Evolutionary conservation across 2,888 invertebrate genomes (phyloP), one percentile per base, ranked within the genome.

Genomic region (Notocelia uddmanniana): DNA sequence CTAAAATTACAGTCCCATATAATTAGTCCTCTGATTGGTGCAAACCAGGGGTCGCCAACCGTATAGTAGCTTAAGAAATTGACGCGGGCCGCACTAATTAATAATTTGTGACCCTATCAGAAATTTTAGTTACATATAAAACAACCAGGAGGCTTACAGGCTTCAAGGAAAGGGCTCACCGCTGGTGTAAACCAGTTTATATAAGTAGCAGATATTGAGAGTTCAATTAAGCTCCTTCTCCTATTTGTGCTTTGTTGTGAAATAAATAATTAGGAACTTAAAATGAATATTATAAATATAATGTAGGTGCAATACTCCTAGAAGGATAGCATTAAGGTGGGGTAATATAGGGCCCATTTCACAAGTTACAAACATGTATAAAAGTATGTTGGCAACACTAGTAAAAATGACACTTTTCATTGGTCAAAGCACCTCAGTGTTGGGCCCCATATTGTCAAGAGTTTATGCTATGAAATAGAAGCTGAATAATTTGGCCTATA

Each of bases 251-350:
- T 58, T 58, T 15, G 18, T 54, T 54, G 45, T 37, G 37, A n/a
- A 59, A 41, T 45, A 50, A 63, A 62, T 45, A 50, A 60, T 21
- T 69, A 58, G 41, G 31, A 26, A 52, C n/a, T 69, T 55, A 37
- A 41, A 58, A 54, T 52, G 34, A 26, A 48, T 41, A 34, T 64
- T 45, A 31, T 55, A 55, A 45, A 21, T 45, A 45, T 58, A 37
- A 19, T 19, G 37, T 70, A 59, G 64, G 64, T 70, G 70, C 64
- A 52, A 66, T 63, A 59, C 19, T 66, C 64, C 70, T 70, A n/a
- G 52, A 66, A 70, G 70, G 70, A 66, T 66, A 59, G 26, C 58
- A 26, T 37, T 48, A 48, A 11, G 13, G 52, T 41, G 10, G 19
- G 55, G 10, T 55, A 34, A 69, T 21, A 26, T 18, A 3, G 41